Evolutionary conservation across 2,113 vertebrate species (phyloP).

Genomic region (Aspidoscelis tigris): DNA sequence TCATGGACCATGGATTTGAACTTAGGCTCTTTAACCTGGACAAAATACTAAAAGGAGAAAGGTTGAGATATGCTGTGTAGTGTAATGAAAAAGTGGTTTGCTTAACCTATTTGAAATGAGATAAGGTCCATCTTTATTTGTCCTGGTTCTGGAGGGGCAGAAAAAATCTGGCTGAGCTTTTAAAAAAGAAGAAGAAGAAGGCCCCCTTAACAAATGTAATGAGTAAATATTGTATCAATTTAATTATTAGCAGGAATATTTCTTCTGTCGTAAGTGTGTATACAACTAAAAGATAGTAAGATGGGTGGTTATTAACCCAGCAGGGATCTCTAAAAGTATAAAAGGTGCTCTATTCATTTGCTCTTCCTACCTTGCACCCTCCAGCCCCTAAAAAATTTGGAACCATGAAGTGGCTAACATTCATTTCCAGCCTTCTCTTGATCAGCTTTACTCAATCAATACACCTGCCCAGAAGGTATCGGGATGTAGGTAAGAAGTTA

Average conservation of each 20-base stretch:
- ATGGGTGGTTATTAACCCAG: conserved; percentile 3
- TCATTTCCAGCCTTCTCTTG: conserved; percentile 15
- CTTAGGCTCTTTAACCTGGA: not conserved
- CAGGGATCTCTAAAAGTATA: not conserved
- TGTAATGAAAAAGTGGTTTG: conserved; percentile 17
- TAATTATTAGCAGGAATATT: conserved; percentile 28
- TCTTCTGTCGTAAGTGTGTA: not conserved
- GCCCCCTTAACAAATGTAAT: conserved; percentile 16
- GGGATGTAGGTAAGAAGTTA: conserved; percentile 13
- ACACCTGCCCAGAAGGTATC: not conserved
- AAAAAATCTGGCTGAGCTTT: not conserved
- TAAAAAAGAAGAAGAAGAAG: not conserved
- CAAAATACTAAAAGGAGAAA: not conserved
- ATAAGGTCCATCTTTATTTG: conserved; percentile 15
- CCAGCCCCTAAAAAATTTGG: conserved; percentile 24
- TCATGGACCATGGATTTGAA: not conserved
- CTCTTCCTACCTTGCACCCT: conserved; percentile 7
- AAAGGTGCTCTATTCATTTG: not conserved
- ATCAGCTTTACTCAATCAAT: conserved; percentile 5
- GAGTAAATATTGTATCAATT: conserved; percentile 27
- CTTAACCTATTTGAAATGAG: conserved; percentile 9
- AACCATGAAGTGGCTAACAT: conserved; percentile 33
- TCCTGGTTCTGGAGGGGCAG: not conserved
- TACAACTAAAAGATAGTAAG: not conserved
- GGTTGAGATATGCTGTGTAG: not conserved